Evolutionary conservation across 2,113 vertebrate genomes (phyloP).

Genomic region (Cacatua alba): DNA sequence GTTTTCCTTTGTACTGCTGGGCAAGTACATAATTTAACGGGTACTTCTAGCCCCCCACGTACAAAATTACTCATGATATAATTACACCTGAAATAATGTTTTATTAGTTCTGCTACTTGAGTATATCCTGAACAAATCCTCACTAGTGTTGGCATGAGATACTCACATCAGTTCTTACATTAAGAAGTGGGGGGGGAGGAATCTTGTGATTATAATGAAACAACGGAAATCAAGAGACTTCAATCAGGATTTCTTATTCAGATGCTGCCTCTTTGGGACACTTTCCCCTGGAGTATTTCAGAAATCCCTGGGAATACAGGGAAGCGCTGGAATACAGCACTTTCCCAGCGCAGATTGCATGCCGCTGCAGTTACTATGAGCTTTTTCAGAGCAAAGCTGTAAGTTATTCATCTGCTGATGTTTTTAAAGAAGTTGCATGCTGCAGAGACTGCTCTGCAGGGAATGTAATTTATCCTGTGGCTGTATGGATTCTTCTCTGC

Average conservation of each 20-base stretch:
- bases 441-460: neutral
- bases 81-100: neutral
- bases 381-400: neutral
- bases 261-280: neutral
- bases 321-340: neutral
- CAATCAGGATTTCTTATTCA: neutral
- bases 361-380: neutral
- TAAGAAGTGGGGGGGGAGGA: neutral
- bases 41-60: neutral
- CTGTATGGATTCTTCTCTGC: neutral
- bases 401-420: neutral
- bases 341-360: neutral
- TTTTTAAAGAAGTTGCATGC: neutral
- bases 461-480: neutral
- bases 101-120: neutral
- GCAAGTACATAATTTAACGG: neutral
- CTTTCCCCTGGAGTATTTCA: neutral
- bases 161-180: neutral
- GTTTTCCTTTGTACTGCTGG: neutral
- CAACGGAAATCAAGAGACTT: neutral
- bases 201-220: neutral
- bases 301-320: neutral
- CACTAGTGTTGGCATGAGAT: neutral
- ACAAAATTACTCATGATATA: neutral
- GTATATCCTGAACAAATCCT: neutral